These are phyloP conservation scores for Labia minor DNA, from an alignment of 2,888 invertebrate genomes.

Conservation along the genomic window DNA sequence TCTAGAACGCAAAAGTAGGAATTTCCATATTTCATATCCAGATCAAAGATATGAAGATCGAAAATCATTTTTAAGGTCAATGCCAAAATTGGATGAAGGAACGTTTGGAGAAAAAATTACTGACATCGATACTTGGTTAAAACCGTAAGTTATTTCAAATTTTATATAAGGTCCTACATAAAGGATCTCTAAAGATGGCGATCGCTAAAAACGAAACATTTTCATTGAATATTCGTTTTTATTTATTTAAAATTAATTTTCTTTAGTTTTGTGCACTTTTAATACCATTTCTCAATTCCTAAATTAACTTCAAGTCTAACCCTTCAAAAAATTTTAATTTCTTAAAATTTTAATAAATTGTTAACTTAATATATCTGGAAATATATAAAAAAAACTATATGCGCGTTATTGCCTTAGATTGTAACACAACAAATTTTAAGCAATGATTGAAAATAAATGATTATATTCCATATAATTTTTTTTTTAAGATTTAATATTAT, in stretches of 20 bases:
- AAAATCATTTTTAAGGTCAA: slow-evolving; percentile 32
- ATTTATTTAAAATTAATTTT: background rate
- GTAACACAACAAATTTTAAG: too few species aligned
- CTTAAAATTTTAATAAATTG: too few species aligned
- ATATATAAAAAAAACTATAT: too few species aligned
- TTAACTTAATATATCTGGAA: too few species aligned
- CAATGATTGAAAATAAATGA: too few species aligned
- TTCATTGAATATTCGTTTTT: background rate
- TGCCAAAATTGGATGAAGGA: slow-evolving; percentile 55
- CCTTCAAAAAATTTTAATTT: too few species aligned
- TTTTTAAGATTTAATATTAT: too few species aligned
- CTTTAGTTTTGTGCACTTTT: background rate
- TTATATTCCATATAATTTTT: too few species aligned
- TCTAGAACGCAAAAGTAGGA: slow-evolving; percentile 14
- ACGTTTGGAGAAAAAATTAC: slow-evolving; percentile 61
- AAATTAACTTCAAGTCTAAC: background rate
- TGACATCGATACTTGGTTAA: slow-evolving; percentile 54
- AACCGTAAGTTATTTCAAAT: slow-evolving; percentile 41
- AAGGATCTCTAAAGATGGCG: slow-evolving; percentile 13
- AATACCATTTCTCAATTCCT: background rate
- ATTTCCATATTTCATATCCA: slow-evolving; percentile 24
- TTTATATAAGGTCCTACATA: background rate
- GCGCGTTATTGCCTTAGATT: too few species aligned
- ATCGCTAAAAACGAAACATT: background rate
- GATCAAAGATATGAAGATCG: slow-evolving; percentile 33